Evolutionary conservation across 2,113 vertebrate species (phyloP), one percentile per base, ranked within the genome.

Genomic region (Tympanuchus pallidicinctus): DNA sequence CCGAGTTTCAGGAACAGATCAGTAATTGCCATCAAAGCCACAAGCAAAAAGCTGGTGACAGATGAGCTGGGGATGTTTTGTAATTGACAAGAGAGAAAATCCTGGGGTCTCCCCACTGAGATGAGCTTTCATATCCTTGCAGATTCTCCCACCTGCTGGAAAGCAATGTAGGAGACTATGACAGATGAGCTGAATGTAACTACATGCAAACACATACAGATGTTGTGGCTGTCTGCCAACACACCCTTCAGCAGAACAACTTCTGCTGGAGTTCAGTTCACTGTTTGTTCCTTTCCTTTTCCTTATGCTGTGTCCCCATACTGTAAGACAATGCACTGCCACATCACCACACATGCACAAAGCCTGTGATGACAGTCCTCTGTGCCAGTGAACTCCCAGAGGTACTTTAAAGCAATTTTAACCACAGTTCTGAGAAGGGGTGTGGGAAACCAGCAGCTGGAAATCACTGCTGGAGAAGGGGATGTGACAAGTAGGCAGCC

Each of bases 361-460:
- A 91, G 50, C 25, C 72, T 90, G 15, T 28, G 61, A 81, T 54
- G 72, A 61, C 57, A 81, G 65, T 71, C 34, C 28, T 17, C 89
- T 67, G 60, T 42, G 64, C 16, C 45, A 76, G 38, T 22, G 34
- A 87, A 57, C n/a, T 93, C 57, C 57, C 21, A 13, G 43, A 83
- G 50, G 52, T 43, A 32, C 22, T 83, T 89, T 64, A 83, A 83
- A 86, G 45, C 48, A 43, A 28, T 22, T 83, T 88, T 67, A 83
- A 83, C 64, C 79, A 81, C 65, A 88, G 50, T 73, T 72, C 82
- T 94, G 57, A 77, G 69, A 75, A 83, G 27, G 43, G 60, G 19
- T 21, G 64, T 64, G 85, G 65, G 76, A 83, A 90, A 86, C 32
- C 1, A 1, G 38, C 36, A 69, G 27, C 61, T 3, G 3, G 65